Evolutionary conservation across 1,140 invertebrate species (phyloP), one percentile per base, ranked within the genome.

Genomic region (Brachionus sp.): DNA sequence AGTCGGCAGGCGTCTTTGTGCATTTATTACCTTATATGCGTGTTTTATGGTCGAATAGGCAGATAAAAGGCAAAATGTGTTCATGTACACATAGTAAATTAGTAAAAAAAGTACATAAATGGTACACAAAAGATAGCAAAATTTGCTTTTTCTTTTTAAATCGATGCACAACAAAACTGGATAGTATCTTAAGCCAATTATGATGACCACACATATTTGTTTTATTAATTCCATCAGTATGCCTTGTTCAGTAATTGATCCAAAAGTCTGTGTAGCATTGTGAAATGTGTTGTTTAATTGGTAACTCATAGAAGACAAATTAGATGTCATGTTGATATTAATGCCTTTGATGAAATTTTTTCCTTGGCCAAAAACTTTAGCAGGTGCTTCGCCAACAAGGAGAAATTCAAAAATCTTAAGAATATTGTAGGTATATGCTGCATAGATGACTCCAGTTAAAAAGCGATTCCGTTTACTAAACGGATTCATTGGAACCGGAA

Each of bases 351-450:
- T 3, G 19, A 46, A 12, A 25, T 75, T 5, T 75, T 75, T 46
- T 9, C 46, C 77, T 16, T 80, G 77, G 13, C 33, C 9, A 0
- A 80, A 50, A 10, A 50, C 16, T 37, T 33, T 50, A 35, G n/a
- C 12, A 7, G 39, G 25, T 12, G 25, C 42, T 53, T 80, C 62
- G 5, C 77, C 77, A 2, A 80, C 33, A 0, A 80, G 25, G 12
- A 80, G 37, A n/a, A 80, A 80, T 19, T 80, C 77, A 23, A 80
- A 80, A 35, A 80, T 80, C 42, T 80, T 80, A 4, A 80, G 77
- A 25, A 80, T 80, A 19, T 80, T 80, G 7, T 80, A 80, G 7
- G 77, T 80, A 12, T 80, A 80, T 6, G 77, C 77, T 23, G 77
- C 77, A 23, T 62, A 80, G 6, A 80, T 80, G 29, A 80, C 37